Base-by-base conservation (phyloP, 2,113 vertebrate species). In the Amphiprion ocellaris region DNA sequence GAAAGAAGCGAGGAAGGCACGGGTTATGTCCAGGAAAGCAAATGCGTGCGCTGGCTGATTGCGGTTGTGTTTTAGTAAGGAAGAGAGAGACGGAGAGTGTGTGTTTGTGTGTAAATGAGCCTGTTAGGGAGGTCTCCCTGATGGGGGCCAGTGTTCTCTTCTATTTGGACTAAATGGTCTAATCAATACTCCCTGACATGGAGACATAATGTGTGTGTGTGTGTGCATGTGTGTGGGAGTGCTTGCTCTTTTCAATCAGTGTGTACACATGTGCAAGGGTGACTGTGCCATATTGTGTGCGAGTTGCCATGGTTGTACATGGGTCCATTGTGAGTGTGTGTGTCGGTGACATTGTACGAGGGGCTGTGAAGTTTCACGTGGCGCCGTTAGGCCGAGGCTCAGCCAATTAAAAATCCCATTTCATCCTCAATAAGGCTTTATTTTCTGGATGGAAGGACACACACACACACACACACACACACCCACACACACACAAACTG, bases 361-460 rank as follows among this genome's bases (percentile, higher is more conserved):
- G 63, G 80, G 85, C 74, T 69, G 75, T 83, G 84, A 87, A 83
- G 92, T 92, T 92, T 85, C 86, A 82, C 74, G 62, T 72, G 47
- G 82, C 63, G 54, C 73, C 46, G 79, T 87, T 74, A 81, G 87
- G 75, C 81, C 73, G 69, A 85, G 66, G 80, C 87, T 93, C 90
- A 93, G 89, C 90, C 93, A 94, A 95, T 95, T 94, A 94, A 93
- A 95, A 95, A 95, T 93, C 92, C 94, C 89, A 94, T 94, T 95
- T 94, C 93, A 95, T 93, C 92, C 92, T 93, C 93, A 95, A 94
- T 94, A 94, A 95, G 91, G 91, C 93, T 95, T 93, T 94, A 93
- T 95, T 95, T 94, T 94, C 92, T 93, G 93, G 89, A 91, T 93
- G 92, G 89, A 78, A 87, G 80, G 77, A 82, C 77, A 81, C 77